Base-by-base conservation (phyloP, 2,888 invertebrate genomes). In the Thecophora atra region DNA sequence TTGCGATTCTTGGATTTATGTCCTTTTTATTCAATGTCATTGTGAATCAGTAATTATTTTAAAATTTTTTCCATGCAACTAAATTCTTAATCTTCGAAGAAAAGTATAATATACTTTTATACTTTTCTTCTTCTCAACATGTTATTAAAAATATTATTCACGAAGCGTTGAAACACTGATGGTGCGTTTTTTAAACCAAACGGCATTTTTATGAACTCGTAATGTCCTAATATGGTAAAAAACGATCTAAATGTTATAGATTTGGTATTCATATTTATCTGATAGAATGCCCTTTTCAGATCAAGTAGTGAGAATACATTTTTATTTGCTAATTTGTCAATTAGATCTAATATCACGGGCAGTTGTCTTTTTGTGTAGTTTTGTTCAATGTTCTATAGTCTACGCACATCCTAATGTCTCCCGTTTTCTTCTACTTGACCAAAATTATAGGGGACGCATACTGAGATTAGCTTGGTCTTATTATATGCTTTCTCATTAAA, bases 321-420 rank as follows among this genome's bases (percentile, higher is more conserved):
- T n/a, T 67, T n/a, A n/a, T n/a, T n/a, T n/a, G n/a, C n/a, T n/a
- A n/a, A n/a, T n/a, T n/a, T n/a, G n/a, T n/a, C n/a, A 54, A n/a
- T 30, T 54, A 37, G 24, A 54, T 67, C 56, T 21, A 54, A 54
- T 56, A 67, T 67, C 5, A 54, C 26, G 8, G 67, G 67, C 37
- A 67, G 37, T 67, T 67, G 26, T 67, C 56, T 15, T 42, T 26
- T 6, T 21, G 15, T 17, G 75, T 76, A 0, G 71, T 21, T 42
- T 75, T 76, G 26, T 76, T 78, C 4, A 78, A 37, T 7, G 44
- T 47, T 0, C 77, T 63, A 42, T 72, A 76, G 60, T 77, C 76
- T 8, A 76, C 65, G 60, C 74, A 76, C 30, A 76, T 67, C 62
- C 73, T 63, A 4, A 74, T 42, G 7, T 74, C 76, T 1, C 74